Percentiles rank a stretch among this genome's conserved stretches.
Evolutionary conservation across 2,797 vertebrate species (phyloP).

Genomic region (Sardinella longiceps): DNA sequence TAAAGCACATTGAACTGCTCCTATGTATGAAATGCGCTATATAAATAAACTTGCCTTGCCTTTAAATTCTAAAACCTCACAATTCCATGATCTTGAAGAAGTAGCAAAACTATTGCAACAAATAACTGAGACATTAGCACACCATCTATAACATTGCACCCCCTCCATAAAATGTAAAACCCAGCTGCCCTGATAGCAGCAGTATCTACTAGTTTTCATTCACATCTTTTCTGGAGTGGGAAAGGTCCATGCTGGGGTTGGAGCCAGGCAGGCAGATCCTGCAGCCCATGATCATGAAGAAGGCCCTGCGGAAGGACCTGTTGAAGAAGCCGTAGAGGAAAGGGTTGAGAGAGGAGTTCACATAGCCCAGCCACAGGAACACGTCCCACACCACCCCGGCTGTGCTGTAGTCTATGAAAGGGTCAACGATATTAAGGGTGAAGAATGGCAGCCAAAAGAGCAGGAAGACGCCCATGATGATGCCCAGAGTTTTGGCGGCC

Average conservation of each 20-base stretch:
- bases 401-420: slow-evolving; percentile 76
- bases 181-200: slow-evolving; percentile 28
- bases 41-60: too few relatives aligned
- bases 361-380: slow-evolving; percentile 80
- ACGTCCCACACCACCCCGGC: slow-evolving; percentile 74
- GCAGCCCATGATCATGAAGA: slow-evolving; percentile 78
- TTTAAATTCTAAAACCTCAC: background rate
- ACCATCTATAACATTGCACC: background rate
- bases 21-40: too few relatives aligned
- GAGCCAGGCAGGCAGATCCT: slow-evolving; percentile 72
- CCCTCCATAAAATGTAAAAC: background rate
- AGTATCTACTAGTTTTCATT: slow-evolving; percentile 60
- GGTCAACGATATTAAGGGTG: slow-evolving; percentile 78
- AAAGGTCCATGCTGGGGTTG: slow-evolving; percentile 73
- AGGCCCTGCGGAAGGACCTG: slow-evolving; percentile 78
- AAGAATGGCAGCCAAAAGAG: slow-evolving; percentile 84
- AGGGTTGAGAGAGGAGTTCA: slow-evolving; percentile 83
- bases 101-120: background rate
- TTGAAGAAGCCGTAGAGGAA: slow-evolving; percentile 81
- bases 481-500: slow-evolving; percentile 80
- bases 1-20: too few relatives aligned
- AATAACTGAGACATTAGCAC: background rate
- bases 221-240: slow-evolving; percentile 69
- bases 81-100: background rate
- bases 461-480: slow-evolving; percentile 82